A percentile compares a stretch with the other conserved stretches of the same genome.
phyloP scores from a whole-genome alignment of 2,888 invertebrate species.

The Oligia strigilis region DNA sequence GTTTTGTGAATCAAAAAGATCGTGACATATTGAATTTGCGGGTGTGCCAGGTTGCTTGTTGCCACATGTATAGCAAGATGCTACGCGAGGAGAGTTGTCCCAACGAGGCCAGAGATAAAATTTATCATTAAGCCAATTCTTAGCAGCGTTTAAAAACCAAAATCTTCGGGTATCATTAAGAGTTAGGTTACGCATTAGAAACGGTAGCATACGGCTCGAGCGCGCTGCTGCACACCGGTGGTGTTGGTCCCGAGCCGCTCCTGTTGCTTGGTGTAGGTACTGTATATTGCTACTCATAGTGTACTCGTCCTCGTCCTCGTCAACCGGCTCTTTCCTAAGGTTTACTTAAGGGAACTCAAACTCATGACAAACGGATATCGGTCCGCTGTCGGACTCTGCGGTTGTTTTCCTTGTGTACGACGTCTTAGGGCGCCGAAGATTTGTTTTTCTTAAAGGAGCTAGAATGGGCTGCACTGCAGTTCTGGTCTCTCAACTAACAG shows the following conservation, averaged over 20 bases:
- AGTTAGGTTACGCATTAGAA: not conserved
- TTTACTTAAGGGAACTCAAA: conserved; percentile 15
- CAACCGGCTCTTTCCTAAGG: no score
- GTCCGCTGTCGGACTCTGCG: not conserved
- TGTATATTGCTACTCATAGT: not conserved
- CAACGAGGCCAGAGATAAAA: not conserved
- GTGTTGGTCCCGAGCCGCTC: not conserved
- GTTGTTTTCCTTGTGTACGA: not conserved
- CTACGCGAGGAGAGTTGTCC: not conserved
- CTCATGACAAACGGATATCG: conserved; percentile 12
- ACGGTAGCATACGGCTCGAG: not conserved
- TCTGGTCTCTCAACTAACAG: conserved; percentile 24
- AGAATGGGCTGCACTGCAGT: conserved; percentile 13
- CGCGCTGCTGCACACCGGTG: no score
- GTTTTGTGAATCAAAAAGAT: conserved; percentile 25
- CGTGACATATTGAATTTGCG: conserved; percentile 6
- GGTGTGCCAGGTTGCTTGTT: rapidly evolving
- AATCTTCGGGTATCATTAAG: conserved; percentile 12
- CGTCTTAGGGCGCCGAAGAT: not conserved
- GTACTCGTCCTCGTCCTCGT: not conserved
- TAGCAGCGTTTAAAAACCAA: no score
- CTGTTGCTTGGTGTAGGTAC: not conserved
- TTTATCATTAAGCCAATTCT: no score
- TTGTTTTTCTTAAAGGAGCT: conserved; percentile 7
- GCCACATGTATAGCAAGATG: conserved; percentile 31